Evolutionary conservation across 2,888 invertebrate species (phyloP), one percentile per base, ranked within the genome.

Genomic region (Eupeodes latifasciatus): DNA sequence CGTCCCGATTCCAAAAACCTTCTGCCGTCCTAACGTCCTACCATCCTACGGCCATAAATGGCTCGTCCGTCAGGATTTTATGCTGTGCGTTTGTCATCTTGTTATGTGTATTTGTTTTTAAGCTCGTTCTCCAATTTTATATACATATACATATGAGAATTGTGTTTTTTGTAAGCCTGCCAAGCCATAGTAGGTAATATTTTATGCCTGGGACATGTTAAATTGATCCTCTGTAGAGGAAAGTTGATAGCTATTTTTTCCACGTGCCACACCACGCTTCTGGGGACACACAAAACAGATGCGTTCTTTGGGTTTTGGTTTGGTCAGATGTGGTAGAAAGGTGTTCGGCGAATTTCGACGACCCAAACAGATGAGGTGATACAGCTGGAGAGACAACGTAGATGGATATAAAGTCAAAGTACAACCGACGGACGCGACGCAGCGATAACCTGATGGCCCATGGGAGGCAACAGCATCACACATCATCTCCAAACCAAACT

Each of bases 211-310:
- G 59, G 51, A 69, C 77, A 34, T 47, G 11, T 47, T 34, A 62
- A 79, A 75, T 84, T 67, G 85, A 72, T 77, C 66, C 59, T 51
- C 64, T 62, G 49, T 44, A 49, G 49, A 40, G 69, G 64, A 66
- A 88, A 81, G 76, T 67, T 84, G 81, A 59, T 88, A 47, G 67
- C 55, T 47, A 14, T 27, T 71, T 44, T 16, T 62, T 57, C 44
- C 87, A 87, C 87, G 84, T 87, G 87, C 84, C 87, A 88, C 40
- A 71, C 12, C 51, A 27, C 72, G 64, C 4, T 44, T 27, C 7
- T 40, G 16, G n/a, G 27, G n/a, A 36, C 14, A 27, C 19, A 12
- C 5, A 34, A 47, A 69, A 47, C 83, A 72, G 57, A 81, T 62
- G 66, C 11, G 11, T 59, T 40, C 51, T 44, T 40, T 16, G 12